Percentiles rank a stretch among this genome's conserved stretches.
Evolutionary conservation across 2,797 vertebrate genomes (phyloP).

Genomic region (Chelonia mydas): DNA sequence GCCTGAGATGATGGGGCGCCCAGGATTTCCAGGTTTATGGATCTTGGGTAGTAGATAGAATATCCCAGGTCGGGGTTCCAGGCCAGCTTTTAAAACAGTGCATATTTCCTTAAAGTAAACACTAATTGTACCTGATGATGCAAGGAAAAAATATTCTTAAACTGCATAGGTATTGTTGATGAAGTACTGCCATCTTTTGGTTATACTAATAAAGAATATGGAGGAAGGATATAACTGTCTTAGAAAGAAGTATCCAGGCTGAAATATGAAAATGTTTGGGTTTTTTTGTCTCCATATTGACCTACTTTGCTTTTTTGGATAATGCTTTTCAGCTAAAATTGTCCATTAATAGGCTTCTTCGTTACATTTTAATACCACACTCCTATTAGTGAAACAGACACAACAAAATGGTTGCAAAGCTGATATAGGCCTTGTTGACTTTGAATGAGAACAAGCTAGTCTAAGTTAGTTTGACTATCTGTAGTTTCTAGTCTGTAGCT

Average conservation of each 20-base stretch:
- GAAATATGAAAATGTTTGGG: neutral
- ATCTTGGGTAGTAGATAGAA: no score
- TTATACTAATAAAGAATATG: constrained; percentile 73
- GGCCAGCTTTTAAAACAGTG: constrained; percentile 34
- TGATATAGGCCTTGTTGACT: neutral
- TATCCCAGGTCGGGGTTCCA: no score
- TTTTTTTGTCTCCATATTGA: neutral
- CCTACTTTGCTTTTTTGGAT: neutral
- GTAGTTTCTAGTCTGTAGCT: neutral
- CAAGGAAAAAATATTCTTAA: constrained; percentile 46
- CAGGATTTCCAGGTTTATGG: no score
- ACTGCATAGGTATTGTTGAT: constrained; percentile 77
- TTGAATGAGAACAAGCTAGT: neutral
- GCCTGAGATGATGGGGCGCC: no score
- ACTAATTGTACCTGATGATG: constrained; percentile 12
- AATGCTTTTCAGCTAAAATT: neutral
- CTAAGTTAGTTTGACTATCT: neutral
- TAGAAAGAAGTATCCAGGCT: neutral
- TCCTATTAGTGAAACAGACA: neutral
- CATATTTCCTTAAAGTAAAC: constrained; percentile 49
- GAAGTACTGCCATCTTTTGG: constrained; percentile 85
- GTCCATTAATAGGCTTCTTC: neutral
- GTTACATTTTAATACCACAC: neutral
- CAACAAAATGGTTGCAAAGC: neutral
- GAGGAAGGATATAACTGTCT: constrained; percentile 31